Evolutionary conservation across 2,888 invertebrate genomes (phyloP), one percentile per base, ranked within the genome.

Genomic region (Cancer borealis): DNA sequence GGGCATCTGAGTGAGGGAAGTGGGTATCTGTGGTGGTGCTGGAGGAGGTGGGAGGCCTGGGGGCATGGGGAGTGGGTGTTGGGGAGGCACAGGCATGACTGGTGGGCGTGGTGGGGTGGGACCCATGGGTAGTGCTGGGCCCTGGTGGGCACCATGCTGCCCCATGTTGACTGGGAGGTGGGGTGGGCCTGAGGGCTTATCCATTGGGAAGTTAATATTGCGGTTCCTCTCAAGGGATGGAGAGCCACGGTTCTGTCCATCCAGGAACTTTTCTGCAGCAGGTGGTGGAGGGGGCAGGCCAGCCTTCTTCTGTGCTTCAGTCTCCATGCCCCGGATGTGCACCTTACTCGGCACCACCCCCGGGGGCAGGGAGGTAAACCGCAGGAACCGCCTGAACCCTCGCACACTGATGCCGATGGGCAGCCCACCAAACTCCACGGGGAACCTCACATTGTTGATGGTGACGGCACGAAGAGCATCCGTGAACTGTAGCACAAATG

Each of bases 281-380:
- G 54, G 46, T 8, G 66, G 66, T 0, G 12, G 14, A 4, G 84
- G 84, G 4, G 84, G 84, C 39, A 84, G 17, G 84, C 84, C 84
- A 14, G 84, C 39, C 84, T 84, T 84, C 45, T 88, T 91, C 47
- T 79, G 91, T 8, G 46, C 45, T 17, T 96, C 95, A 0, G 66
- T 60, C 39, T 95, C 95, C 96, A 96, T 96, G 39, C 95, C 95
- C n/a, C 92, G 94, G 66, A 96, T 95, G 46, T 21, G 49, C 30
- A 96, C 94, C 95, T 96, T 96, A 4, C 98, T 98, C 0, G 98
- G 98, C 95, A 97, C 97, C 6, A 98, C 97, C 73, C 98, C 97
- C 93, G 97, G 97, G 0, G 98, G 98, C 95, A 98, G 96, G 0
- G 98, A 98, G 0, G 98, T 98, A 96, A 99, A 98, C 73, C 98